Conservation (phyloP, 2,888 invertebrate species). For the Tiphia femorata region DNA sequence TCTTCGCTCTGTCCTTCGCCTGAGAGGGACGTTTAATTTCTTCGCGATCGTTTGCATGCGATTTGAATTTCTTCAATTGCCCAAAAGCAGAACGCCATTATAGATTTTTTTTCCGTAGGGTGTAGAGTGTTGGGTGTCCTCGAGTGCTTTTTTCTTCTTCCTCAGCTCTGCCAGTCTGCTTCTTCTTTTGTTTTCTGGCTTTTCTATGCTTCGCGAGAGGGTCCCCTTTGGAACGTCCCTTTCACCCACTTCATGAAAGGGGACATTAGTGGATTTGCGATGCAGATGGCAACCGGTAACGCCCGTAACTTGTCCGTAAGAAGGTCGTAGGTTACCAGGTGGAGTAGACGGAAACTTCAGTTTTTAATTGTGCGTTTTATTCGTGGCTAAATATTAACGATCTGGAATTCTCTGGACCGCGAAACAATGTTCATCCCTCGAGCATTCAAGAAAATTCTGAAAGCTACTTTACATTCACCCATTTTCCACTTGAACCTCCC, state of each 20-base stretch:
- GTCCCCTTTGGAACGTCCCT: neutral
- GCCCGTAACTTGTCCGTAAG: slow-evolving; percentile 16
- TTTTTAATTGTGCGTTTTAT: no score
- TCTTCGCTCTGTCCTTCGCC: slow-evolving; percentile 7
- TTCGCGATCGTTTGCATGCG: slow-evolving; percentile 42
- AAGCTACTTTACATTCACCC: no score
- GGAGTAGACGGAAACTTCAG: no score
- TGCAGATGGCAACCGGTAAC: slow-evolving; percentile 10
- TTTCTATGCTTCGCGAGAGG: neutral
- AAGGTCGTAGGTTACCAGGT: neutral
- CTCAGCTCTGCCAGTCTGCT: neutral
- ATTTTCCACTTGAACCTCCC: no score
- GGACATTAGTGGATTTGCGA: neutral
- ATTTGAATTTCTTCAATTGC: slow-evolving; percentile 45
- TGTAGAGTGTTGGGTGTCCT: neutral
- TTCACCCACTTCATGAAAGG: neutral
- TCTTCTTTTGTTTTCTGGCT: no score
- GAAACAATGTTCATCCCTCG: no score
- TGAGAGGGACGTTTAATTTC: slow-evolving; percentile 39
- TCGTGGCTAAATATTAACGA: no score
- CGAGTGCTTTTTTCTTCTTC: neutral
- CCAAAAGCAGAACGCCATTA: slow-evolving; percentile 15
- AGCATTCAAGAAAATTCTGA: no score
- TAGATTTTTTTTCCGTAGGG: no score
- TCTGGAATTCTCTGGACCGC: no score